Conservation (phyloP, 2,888 invertebrate genomes). For the Acrobasis repandana region DNA sequence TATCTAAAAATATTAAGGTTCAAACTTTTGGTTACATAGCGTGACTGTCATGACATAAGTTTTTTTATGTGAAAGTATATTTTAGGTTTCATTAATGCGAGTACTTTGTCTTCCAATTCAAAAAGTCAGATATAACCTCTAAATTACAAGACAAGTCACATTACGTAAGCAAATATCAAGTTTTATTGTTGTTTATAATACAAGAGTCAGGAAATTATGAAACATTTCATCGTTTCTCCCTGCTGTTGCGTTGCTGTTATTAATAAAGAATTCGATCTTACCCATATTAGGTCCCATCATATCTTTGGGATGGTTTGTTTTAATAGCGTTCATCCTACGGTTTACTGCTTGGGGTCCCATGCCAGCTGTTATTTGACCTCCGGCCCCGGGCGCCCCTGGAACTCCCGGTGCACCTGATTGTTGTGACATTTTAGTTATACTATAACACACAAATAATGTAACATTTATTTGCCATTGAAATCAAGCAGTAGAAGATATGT, state of each 20-base stretch:
- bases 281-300: slow-evolving; percentile 91
- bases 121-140: neutral
- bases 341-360: slow-evolving; percentile 84
- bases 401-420: slow-evolving; percentile 63
- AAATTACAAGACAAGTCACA: neutral
- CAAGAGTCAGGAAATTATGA: slow-evolving; percentile 6
- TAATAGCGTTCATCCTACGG: slow-evolving; percentile 93
- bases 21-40: neutral
- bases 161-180: neutral
- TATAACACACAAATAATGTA: slow-evolving; percentile 24
- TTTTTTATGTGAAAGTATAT: too few species aligned
- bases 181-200: slow-evolving; percentile 9
- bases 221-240: neutral
- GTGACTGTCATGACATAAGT: too few species aligned
- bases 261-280: slow-evolving; percentile 63
- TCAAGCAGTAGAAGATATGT: slow-evolving; percentile 18
- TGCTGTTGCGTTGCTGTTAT: neutral
- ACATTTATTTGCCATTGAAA: slow-evolving; percentile 23
- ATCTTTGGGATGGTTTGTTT: slow-evolving; percentile 93
- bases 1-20: neutral
- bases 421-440: slow-evolving; percentile 25
- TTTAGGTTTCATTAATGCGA: too few species aligned
- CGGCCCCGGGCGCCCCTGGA: slow-evolving; percentile 61
- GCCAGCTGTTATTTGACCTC: slow-evolving; percentile 71
- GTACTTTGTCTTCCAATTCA: too few species aligned